Conservation (phyloP, 2,888 invertebrate species). For the Amphipoea lucens region DNA sequence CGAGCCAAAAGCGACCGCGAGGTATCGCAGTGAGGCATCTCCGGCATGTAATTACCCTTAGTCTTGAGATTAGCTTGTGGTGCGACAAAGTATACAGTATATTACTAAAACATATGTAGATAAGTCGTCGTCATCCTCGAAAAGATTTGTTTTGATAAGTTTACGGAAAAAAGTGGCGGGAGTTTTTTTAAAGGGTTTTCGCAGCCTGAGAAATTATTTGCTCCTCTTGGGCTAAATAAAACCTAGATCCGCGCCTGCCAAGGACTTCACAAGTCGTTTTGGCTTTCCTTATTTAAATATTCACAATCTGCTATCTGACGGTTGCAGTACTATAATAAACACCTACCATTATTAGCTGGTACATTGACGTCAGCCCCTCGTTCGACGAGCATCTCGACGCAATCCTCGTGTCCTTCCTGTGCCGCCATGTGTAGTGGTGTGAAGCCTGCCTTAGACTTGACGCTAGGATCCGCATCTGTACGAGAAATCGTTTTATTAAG, state of each 20-base stretch:
- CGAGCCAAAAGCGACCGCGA: no score
- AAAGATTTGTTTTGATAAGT: no score
- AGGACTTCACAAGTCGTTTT: background rate
- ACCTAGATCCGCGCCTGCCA: no score
- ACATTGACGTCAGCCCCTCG: slow-evolving; percentile 96
- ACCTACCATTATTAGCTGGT: slow-evolving; percentile 93
- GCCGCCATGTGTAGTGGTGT: slow-evolving; percentile 98
- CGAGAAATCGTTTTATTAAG: background rate
- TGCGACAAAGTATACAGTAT: background rate
- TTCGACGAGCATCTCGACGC: slow-evolving; percentile 97
- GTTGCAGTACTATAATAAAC: background rate
- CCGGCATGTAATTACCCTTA: background rate
- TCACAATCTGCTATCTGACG: background rate
- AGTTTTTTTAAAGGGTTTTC: no score
- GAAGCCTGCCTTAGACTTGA: slow-evolving; percentile 98
- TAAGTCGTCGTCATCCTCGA: no score
- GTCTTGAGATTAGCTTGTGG: no score
- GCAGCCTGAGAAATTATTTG: no score
- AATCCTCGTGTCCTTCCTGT: slow-evolving; percentile 98
- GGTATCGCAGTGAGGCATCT: no score
- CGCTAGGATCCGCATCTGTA: slow-evolving; percentile 94
- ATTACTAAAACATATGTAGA: no score
- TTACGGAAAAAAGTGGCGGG: no score
- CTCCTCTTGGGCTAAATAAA: no score
- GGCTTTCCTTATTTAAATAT: background rate